Conservation (phyloP, 1,140 invertebrate genomes). For the Caenorhabditis latens region DNA sequence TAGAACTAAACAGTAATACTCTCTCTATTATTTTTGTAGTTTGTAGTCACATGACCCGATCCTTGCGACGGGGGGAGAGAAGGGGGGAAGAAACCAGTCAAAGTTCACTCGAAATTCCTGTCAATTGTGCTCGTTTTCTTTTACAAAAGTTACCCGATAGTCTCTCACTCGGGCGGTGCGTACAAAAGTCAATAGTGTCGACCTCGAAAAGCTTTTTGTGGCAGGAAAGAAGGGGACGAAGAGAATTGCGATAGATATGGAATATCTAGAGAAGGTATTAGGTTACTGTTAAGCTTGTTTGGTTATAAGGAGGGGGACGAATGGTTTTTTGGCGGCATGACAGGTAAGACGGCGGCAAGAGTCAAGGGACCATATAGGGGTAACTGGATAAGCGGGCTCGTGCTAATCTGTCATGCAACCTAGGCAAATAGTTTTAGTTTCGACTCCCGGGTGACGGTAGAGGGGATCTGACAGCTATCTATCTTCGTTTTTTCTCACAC, state of each 20-base stretch:
- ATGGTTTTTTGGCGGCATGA: conserved; percentile 10
- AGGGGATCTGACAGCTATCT: background rate
- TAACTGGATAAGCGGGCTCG: background rate
- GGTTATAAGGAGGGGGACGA: background rate
- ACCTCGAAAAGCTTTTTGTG: background rate
- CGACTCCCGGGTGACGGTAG: no score
- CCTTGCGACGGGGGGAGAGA: background rate
- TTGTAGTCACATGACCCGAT: background rate
- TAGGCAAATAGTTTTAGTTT: background rate
- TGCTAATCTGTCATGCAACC: conserved; percentile 34
- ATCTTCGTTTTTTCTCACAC: background rate
- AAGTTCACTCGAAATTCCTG: conserved; percentile 17
- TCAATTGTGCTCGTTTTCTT: background rate
- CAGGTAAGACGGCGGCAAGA: conserved; percentile 8
- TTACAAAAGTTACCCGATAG: background rate
- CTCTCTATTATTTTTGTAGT: no score
- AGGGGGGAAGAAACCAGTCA: conserved; percentile 25
- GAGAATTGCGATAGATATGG: background rate
- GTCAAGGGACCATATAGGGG: conserved; percentile 21
- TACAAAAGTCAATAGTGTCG: conserved; percentile 17
- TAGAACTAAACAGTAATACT: no score
- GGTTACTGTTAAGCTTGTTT: conserved; percentile 42
- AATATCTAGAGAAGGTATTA: background rate
- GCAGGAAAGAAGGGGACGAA: background rate
- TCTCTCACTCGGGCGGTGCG: background rate